A percentile compares a stretch with the other conserved stretches of the same genome.
phyloP scores from a whole-genome alignment of 2,113 vertebrate genomes.

The Trochalopteron elliotii region DNA sequence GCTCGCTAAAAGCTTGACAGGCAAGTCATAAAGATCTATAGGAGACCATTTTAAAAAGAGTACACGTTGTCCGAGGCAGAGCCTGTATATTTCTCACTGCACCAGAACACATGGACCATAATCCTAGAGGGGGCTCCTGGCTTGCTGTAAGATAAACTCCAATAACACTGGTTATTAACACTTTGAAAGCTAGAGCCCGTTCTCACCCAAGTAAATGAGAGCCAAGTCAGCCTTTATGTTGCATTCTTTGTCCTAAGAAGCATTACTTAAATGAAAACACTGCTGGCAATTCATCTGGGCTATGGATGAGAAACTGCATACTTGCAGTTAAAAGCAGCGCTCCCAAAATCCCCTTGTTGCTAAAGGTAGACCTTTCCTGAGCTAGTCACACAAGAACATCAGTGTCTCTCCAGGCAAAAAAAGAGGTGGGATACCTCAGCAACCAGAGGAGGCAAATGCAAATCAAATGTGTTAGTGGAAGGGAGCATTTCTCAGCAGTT shows the following conservation, averaged over 20 bases:
- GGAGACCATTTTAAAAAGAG: background rate
- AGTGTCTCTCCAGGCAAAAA: background rate
- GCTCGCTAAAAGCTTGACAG: background rate
- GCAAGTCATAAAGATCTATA: background rate
- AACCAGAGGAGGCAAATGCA: background rate
- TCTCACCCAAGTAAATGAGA: background rate
- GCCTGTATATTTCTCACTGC: background rate
- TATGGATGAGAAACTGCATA: background rate
- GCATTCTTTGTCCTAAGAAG: background rate
- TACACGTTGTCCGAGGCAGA: background rate
- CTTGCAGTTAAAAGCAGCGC: background rate
- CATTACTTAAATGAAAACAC: background rate
- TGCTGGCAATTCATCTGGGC: background rate
- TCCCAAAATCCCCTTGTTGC: background rate
- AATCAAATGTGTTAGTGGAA: background rate
- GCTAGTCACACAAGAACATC: background rate
- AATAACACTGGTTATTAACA: background rate
- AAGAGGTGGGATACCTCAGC: background rate
- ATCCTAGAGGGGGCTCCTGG: background rate
- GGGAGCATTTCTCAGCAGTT: background rate
- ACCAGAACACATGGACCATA: background rate
- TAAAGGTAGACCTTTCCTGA: background rate
- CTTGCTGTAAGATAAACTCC: background rate
- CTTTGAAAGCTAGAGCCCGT: background rate
- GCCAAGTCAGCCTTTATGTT: background rate